Base-by-base conservation (phyloP, 35 echinoderm and acorn worm species). In the Stichopus chloronotus region DNA sequence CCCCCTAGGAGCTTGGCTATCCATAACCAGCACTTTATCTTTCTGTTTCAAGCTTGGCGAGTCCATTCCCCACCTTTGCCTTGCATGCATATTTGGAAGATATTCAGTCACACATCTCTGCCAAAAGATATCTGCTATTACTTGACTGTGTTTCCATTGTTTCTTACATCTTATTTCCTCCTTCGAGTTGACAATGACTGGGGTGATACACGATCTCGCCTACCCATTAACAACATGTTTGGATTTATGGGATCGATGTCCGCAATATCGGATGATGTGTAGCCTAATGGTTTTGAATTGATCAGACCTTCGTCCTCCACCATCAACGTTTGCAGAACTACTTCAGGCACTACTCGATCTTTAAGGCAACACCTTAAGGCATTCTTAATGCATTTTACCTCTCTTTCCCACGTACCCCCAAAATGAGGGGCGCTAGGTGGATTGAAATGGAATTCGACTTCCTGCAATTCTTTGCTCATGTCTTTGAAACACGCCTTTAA, bases 101-200 rank as follows among this genome's bases (percentile, higher is more conserved):
- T 95, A 92, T 56, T 91, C 90, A 13, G 53, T 53, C 7, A 76
- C 59, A 77, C 86, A 95, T 58, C 55, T 85, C 21, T 63, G 84
- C 90, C 94, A 92, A 88, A 95, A 95, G 6, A 92, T 59, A 22
- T 95, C 94, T 55, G 60, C 76, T 58, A 88, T 87, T 4, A 87
- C 81, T 23, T 87, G 92, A 78, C 81, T 57, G 68, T 88, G 92
- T 6, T 71, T 63, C 83, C 83, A 93, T 23, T 88, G 81, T 52
- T 93, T 93, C 25, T 72, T 93, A 52, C 81, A 74, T 72, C 80
- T 93, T 17, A 85, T 52, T 52, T 87, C 92, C 23, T 68, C 79
- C 20, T 43, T 61, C 12, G 83, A 59, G 56, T 79, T 78, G 57
- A 59, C 63, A 8, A 90, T 86, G 8, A 81, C 86, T 23, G 74